Base-by-base conservation (phyloP, 2,113 vertebrate species). In the Mus spicilegus region DNA sequence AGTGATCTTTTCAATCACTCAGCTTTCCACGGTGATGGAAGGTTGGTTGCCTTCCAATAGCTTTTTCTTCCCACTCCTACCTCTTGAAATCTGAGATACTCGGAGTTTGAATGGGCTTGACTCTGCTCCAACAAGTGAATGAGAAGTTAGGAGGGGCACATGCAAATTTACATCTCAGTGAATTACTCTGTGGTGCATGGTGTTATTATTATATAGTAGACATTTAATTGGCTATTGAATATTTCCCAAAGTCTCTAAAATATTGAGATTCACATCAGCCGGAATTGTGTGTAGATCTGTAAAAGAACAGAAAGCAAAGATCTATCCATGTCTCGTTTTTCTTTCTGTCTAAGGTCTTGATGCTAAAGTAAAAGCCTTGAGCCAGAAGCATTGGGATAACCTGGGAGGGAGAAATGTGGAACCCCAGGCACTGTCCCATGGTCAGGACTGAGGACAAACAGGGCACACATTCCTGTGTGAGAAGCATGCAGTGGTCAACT, bases 71-170 rank as follows among this genome's bases (percentile, higher is more conserved):
- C 54, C 46, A 61, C 87, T 4, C 4, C 67, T 81, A 36, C 19
- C 65, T 92, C 80, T 92, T 63, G 36, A 93, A 80, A 42, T 87
- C 56, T 94, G 65, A 88, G 80, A 95, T 72, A 77, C 89, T 89
- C 87, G 94, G 90, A 81, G 69, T 89, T 86, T 96, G 94, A 96
- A 93, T 92, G 84, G 77, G 36, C 33, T 95, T 94, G 67, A 92
- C 96, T 94, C 63, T 95, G 46, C 80, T 92, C 56, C 51, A 97
- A 95, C 82, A 89, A 96, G 86, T 86, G 89, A 93, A 94, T 91
- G 56, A 76, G 86, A 93, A 95, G 82, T 75, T 95, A 88, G 72
- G 42, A 36, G 28, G 61, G 67, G 81, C 56, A 56, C 61, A 95
- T 96, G 88, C 76, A 95, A 94, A 97, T 95, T n/a, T 70, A 58